Conservation (phyloP, 2,888 invertebrate genomes). For the Physocephala rufipes region DNA sequence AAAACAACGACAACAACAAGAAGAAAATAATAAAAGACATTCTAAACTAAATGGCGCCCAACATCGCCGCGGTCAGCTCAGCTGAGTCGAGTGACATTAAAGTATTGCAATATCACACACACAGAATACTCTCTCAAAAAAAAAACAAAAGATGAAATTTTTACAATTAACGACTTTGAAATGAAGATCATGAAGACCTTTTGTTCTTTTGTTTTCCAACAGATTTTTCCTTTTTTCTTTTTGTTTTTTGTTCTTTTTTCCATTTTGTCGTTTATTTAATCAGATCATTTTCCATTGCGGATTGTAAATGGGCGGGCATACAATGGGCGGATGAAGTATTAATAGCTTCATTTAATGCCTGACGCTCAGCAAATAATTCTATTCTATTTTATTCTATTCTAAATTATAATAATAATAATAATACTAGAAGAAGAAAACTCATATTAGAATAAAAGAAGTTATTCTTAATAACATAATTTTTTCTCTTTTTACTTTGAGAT, state of each 20-base stretch:
- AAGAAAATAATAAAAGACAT: conserved; percentile 22
- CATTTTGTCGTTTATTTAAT: conserved; percentile 10
- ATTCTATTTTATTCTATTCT: no score
- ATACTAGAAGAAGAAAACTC: background rate
- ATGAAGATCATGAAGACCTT: conserved; percentile 30
- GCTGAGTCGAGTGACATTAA: conserved; percentile 34
- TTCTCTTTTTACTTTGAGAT: conserved; percentile 18
- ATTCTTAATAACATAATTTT: background rate
- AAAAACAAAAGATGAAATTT: background rate
- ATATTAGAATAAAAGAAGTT: background rate
- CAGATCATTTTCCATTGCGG: conserved; percentile 14
- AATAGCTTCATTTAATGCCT: no score
- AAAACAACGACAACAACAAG: conserved; percentile 15
- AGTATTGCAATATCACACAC: background rate
- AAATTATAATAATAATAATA: background rate
- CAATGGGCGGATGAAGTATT: background rate
- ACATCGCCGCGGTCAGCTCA: background rate
- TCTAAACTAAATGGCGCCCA: conserved; percentile 5
- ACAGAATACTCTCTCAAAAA: background rate
- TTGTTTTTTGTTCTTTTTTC: background rate
- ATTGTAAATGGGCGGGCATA: background rate
- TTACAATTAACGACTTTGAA: conserved; percentile 24
- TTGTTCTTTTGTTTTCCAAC: background rate
- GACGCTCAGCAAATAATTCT: no score
- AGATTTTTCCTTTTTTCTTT: conserved; percentile 1